phyloP scores from a whole-genome alignment of 2,888 invertebrate species.

The Folsomia manolachei region DNA sequence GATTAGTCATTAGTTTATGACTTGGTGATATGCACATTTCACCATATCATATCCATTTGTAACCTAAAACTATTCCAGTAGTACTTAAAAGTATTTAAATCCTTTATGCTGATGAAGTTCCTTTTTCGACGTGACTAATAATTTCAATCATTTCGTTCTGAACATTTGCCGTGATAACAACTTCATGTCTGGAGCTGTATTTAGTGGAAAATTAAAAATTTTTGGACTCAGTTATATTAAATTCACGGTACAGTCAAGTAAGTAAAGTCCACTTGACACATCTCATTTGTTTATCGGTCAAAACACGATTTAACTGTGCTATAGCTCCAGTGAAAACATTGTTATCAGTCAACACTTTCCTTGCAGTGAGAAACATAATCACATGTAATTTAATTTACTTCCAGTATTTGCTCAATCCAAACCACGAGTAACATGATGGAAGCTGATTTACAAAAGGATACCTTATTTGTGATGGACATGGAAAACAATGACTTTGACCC shows the following conservation, averaged over 20 bases:
- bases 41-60: no score
- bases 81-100: no score
- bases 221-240: no score
- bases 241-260: no score
- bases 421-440: neutral
- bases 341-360: neutral
- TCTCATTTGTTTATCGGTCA: neutral
- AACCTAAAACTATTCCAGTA: no score
- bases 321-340: neutral
- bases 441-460: neutral
- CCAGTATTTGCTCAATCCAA: neutral
- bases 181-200: neutral
- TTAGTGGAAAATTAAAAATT: no score
- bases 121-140: no score
- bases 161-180: neutral
- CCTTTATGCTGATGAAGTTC: no score
- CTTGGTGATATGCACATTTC: no score
- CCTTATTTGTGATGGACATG: neutral
- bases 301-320: neutral
- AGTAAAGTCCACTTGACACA: neutral
- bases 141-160: neutral
- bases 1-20: no score
- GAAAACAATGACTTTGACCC: neutral
- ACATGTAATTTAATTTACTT: neutral
- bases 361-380: neutral